Base-by-base conservation (phyloP, 2,113 vertebrate species). In the Sapajus apella region DNA sequence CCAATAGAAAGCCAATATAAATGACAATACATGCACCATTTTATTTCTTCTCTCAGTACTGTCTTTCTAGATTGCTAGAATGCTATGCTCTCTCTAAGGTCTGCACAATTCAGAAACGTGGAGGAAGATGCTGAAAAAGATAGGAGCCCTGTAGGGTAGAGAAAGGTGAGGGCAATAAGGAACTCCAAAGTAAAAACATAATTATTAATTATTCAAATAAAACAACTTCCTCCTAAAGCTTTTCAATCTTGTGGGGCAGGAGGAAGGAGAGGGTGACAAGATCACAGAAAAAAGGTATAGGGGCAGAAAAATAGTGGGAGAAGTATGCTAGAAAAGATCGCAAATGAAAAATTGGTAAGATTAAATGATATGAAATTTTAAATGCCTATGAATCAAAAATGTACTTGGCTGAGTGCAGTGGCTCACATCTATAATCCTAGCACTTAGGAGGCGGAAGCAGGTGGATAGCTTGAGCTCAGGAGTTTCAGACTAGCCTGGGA, bases 331-430 rank as follows among this genome's bases (percentile, higher is more conserved):
- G 64, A 91, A 70, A 37, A 88, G 75, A 92, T 55, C 20, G 64
- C 56, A 73, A 94, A 83, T 92, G 43, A 90, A 87, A 94, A 92
- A n/a, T 45, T 91, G 37, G 43, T 87, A 8, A 72, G 35, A 81
- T 89, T 95, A 91, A 89, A 81, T 76, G 21, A 77, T 0, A 83
- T 13, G 95, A 79, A 80, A 88, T 37, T 90, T 90, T 87, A 86
- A 79, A 50, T 5, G 75, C 17, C 40, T 72, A 70, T 21, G 17
- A 94, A 76, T 95, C 81, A 70, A 92, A 92, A 97, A 75, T 25
- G 25, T 14, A 4, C 27, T 64, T 32, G 61, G 61, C 27, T 64
- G 27, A 30, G 27, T 30, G 27, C 27, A 0, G 61, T 64, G 27
- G 61, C 27, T 64, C 12, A 14, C 61, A 6, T 64, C 61, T 64